Evolutionary conservation across 1,140 invertebrate genomes (phyloP).

Genomic region (Dendrolimus kikuchii): DNA sequence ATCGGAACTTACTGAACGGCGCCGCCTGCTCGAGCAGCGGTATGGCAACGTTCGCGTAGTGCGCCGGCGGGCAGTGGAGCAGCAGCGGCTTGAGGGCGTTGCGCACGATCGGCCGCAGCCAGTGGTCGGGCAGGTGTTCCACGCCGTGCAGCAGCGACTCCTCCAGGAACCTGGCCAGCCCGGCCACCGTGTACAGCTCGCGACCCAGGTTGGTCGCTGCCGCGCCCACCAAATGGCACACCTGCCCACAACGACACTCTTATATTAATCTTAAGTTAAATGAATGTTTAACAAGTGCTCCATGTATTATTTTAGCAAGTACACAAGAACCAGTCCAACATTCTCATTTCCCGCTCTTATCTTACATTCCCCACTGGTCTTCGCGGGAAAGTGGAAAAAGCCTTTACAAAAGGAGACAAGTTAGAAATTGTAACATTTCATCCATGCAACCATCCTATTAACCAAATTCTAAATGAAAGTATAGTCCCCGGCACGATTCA

Average conservation of each 20-base stretch:
- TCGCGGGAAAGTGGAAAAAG: no score
- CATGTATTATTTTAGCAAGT: no score
- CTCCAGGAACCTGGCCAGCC: constrained; percentile 75
- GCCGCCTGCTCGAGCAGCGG: constrained; percentile 84
- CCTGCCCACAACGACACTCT: constrained; percentile 21
- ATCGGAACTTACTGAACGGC: constrained; percentile 76
- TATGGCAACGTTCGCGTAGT: constrained; percentile 82
- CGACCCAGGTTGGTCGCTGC: constrained; percentile 85
- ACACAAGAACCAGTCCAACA: no score
- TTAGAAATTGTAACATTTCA: no score
- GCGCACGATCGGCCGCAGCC: constrained; percentile 85
- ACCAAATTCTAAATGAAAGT: no score
- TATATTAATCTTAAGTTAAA: neutral
- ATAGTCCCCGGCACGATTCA: no score
- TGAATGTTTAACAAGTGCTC: no score
- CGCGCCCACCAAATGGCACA: constrained; percentile 66
- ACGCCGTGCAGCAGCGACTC: constrained; percentile 80
- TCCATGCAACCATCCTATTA: no score
- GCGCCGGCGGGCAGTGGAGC: constrained; percentile 85
- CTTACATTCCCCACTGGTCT: no score
- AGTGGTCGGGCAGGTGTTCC: constrained; percentile 87
- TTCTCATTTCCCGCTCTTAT: no score
- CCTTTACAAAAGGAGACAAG: no score
- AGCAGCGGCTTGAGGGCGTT: constrained; percentile 90
- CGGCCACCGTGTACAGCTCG: constrained; percentile 84